Percentiles rank a stretch among this genome's conserved stretches.
These are phyloP conservation scores for Pristionchus exspectatus DNA, from an alignment of 2,888 invertebrate genomes.

Conservation along the genomic window DNA sequence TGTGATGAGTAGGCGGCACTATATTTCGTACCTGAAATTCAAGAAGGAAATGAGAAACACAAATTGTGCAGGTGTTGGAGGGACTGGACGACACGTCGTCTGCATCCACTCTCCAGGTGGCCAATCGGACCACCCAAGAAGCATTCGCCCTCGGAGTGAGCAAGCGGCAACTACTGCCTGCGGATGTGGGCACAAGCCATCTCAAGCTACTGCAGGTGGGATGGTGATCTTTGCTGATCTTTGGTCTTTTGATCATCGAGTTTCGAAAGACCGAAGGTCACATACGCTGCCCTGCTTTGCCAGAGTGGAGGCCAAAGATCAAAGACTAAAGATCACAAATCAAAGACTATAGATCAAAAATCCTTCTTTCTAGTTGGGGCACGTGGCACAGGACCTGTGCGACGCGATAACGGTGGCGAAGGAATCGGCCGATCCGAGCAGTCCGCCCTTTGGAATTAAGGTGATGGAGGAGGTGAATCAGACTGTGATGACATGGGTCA, in stretches of 20 bases:
- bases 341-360: too few relatives aligned
- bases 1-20: too few relatives aligned
- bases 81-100: neutral
- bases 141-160: neutral
- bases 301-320: too few relatives aligned
- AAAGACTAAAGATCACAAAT: neutral
- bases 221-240: neutral
- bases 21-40: neutral
- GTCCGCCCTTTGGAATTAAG: neutral
- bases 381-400: constrained; percentile 9
- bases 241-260: too few relatives aligned
- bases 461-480: neutral
- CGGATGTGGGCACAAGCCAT: neutral
- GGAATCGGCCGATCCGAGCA: neutral
- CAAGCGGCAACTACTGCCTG: constrained; percentile 22
- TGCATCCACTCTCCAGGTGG: neutral
- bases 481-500: neutral
- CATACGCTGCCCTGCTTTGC: too few relatives aligned
- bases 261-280: too few relatives aligned
- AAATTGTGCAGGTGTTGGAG: constrained; percentile 19
- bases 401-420: too few relatives aligned
- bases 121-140: neutral
- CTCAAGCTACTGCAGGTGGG: constrained; percentile 49
- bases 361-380: too few relatives aligned
- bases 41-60: neutral